These are phyloP conservation scores for Drosophila colorata DNA, from an alignment of 2,888 invertebrate species.

Conservation along the genomic window DNA sequence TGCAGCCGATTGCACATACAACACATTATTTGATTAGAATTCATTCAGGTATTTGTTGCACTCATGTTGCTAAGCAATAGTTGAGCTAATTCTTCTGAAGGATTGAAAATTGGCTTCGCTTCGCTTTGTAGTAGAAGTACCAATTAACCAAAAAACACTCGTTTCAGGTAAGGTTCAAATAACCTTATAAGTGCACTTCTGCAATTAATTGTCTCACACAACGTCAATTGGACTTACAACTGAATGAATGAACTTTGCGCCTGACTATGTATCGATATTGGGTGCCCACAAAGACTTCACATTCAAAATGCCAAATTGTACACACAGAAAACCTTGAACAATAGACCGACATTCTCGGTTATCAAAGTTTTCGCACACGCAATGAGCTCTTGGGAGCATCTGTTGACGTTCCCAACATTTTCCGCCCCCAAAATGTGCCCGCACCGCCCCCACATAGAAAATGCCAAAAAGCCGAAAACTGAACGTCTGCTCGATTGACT, in stretches of 20 bases:
- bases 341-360: constrained; percentile 35
- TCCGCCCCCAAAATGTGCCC: constrained; percentile 1
- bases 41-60: not conserved
- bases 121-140: not conserved
- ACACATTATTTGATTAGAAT: not conserved
- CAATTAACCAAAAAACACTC: not conserved
- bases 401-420: constrained; percentile 37
- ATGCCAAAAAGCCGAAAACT: constrained; percentile 25
- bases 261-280: constrained; percentile 6
- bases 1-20: too few relatives aligned
- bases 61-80: not conserved
- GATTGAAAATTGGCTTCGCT: not conserved
- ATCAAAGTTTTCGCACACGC: constrained; percentile 58
- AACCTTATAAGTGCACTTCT: not conserved
- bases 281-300: constrained; percentile 7
- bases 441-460: not conserved
- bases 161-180: not conserved
- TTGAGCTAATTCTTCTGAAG: not conserved
- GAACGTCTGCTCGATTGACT: constrained; percentile 57
- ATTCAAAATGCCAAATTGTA: constrained; percentile 31
- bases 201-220: not conserved
- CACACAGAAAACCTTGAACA: constrained; percentile 32
- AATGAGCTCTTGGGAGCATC: constrained; percentile 42
- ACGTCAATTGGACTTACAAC: not conserved
- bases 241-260: constrained; percentile 1